These are phyloP conservation scores for Clinocottus analis DNA, from an alignment of 2,113 vertebrate species.

Conservation along the genomic window DNA sequence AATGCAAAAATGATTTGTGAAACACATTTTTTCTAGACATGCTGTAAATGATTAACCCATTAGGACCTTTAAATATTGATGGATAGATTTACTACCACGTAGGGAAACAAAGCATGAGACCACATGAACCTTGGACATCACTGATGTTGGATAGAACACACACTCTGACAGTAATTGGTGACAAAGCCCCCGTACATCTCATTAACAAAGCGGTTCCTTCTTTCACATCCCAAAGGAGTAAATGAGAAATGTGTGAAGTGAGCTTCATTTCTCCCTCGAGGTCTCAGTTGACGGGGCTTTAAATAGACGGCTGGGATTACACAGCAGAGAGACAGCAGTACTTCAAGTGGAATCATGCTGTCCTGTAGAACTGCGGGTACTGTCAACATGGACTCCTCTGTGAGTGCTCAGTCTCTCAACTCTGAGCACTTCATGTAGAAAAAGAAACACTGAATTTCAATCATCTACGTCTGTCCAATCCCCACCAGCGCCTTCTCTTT, in stretches of 20 bases:
- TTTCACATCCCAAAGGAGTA: slow-evolving; percentile 32
- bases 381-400: slow-evolving; percentile 21
- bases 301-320: slow-evolving; percentile 52
- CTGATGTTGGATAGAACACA: not conserved
- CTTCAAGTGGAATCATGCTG: slow-evolving; percentile 53
- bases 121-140: not conserved
- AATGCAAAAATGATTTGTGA: not conserved
- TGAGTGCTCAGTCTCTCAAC: slow-evolving; percentile 18
- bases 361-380: slow-evolving; percentile 34
- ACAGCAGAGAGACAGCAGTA: slow-evolving; percentile 18
- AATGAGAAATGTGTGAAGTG: slow-evolving; percentile 20
- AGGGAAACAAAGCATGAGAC: not conserved
- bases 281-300: slow-evolving; percentile 34
- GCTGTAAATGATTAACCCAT: not conserved
- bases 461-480: not conserved
- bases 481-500: not conserved
- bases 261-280: slow-evolving; percentile 41
- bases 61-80: not conserved
- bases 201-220: slow-evolving; percentile 18
- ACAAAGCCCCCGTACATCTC: slow-evolving; percentile 4
- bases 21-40: no score
- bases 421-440: slow-evolving; percentile 14
- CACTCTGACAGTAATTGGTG: not conserved
- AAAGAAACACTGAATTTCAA: slow-evolving; percentile 6
- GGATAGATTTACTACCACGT: not conserved